Evolutionary conservation across 2,888 invertebrate species (phyloP), one percentile per base, ranked within the genome.

Genomic region (Habroteleia sp.): DNA sequence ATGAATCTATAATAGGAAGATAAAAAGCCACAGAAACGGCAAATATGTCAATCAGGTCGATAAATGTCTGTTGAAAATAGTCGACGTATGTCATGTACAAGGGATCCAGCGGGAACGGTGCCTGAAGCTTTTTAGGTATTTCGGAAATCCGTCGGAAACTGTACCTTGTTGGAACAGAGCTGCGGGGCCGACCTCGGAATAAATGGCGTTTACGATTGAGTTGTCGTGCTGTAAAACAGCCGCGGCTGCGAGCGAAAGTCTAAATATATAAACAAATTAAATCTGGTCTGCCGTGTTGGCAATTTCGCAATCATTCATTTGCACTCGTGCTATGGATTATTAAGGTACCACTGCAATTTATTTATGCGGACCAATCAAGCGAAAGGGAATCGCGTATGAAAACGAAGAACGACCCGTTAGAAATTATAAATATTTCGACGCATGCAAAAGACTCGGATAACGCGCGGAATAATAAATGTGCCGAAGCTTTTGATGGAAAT

Each of bases 101-200:
- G 48, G 13, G 17, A 46, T 46, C 25, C 17, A 52, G 25, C 39
- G 42, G 17, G 27, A 60, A 68, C 39, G 20, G 29, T 20, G 65
- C 65, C 66, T 39, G 31, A 17, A 78, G 80, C 73, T 81, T 80
- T 81, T 79, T 72, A 74, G 78, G 80, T 79, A 80, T 81, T 79
- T 77, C 69, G 73, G 77, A 82, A 82, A 82, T 82, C 79, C 80
- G 73, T 41, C 69, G 63, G 71, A 77, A 80, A 76, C 73, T 78
- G 65, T 76, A 68, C 52, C 77, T 76, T 62, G 78, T 66, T 73
- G 66, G 68, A 72, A 68, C 74, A 52, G 46, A 71, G 76, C 79
- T 42, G 77, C 41, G 54, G 76, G 58, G 79, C 65, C 78, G 77
- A 80, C 74, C 77, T 73, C 78, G 20, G 23, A 80, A 81, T 78